Base-by-base conservation (phyloP, 2,113 vertebrate genomes). In the Corythoichthys intestinalis region DNA sequence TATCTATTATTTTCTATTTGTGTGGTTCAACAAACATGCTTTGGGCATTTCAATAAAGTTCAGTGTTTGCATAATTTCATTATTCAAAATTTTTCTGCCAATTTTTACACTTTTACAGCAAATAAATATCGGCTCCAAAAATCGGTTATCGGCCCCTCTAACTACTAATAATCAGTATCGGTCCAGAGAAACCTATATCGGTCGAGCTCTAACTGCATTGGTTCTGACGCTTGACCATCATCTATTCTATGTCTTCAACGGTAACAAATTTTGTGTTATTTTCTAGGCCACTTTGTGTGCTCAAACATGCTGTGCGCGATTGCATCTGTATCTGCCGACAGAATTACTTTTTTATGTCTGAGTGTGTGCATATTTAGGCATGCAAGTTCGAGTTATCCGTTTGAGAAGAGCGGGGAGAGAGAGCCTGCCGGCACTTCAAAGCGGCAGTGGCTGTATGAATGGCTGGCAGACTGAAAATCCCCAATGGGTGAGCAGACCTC, bases 371-470 rank as follows among this genome's bases (percentile, higher is more conserved):
- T 41, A 72, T 78, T 78, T 66, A 39, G 66, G 60, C 73, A 60
- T 63, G 75, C 71, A 37, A 67, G 66, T 41, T 20, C 35, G 52
- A 69, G 69, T 63, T 66, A 52, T 78, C 54, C 73, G 77, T 70
- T 75, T 20, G 48, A 81, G 74, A 72, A 71, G 48, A 67, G n/a
- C 4, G n/a, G 65, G 65, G 66, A 49, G 35, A 58, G 76, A 74
- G 79, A 71, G 76, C 81, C 62, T 78, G 71, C 65, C 63, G 68
- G 75, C 73, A 81, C 86, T 82, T 88, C 88, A 86, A 86, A 87
- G 85, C 72, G 0, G 17, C 72, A n/a, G 48, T 44, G 70, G 72
- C 65, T 74, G 71, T 59, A 72, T 87, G 82, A 81, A 77, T 79
- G 79, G 83, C 76, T 82, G 77, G 59, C 70, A 79, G 80, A 70